Base-by-base conservation (phyloP, 1,140 invertebrate genomes). In the Macrobrachium nipponense region DNA sequence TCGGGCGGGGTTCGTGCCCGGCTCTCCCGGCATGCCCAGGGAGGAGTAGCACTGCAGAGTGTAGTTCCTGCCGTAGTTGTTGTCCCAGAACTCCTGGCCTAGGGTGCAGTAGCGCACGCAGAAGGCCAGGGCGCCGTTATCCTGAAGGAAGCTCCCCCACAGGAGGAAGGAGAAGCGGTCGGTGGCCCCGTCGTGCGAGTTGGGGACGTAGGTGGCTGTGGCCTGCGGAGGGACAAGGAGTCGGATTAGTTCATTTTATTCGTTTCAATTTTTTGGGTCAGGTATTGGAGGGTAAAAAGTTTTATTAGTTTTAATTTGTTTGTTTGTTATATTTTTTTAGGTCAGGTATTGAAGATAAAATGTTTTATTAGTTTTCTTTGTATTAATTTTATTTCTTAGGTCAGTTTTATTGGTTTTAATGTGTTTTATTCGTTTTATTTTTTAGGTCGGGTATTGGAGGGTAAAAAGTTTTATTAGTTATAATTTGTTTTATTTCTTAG, bases 151-250 rank as follows among this genome's bases (percentile, higher is more conserved):
- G 82, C 87, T 89, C 15, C 89, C 87, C 86, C 88, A 89, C 61
- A 89, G 82, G 44, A 87, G 61, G 90, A 98, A 98, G 86, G 95
- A 95, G 90, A 94, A 94, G 66, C 91, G 90, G 90, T 99, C 98
- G 17, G 97, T 97, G 88, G 97, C 96, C 2, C 97, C 97, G 90
- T 98, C 97, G 91, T 96, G 97, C 0, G 97, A 98, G 89, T 96
- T 95, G 62, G 94, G 93, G 59, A 98, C 94, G 90, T 98, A 98
- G 8, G 93, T 94, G 0, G 96, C 92, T 7, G 89, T 89, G 60
- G 85, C 85, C 82, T 89, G 84, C 14, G 58, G 51, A 20, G 43
- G 58, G 14, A 62, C 27, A 78, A 51, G 3, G 15, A 51, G 62
- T 23, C 18, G 44, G 15, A n/a, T 5, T 77, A 4, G 10, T 51